Evolutionary conservation across 1,140 invertebrate genomes (phyloP).

Genomic region (Planococcus citri): DNA sequence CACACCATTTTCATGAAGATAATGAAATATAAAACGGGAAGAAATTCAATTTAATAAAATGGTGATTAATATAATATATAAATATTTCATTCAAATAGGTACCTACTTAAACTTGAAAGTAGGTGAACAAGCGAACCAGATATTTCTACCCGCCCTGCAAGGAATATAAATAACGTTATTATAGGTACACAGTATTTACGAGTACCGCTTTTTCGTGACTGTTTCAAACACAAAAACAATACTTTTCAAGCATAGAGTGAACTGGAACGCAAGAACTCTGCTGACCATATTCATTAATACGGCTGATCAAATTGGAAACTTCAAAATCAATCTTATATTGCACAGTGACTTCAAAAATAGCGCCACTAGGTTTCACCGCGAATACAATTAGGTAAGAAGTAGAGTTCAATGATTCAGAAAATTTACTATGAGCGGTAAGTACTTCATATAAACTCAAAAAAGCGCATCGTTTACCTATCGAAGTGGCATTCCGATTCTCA

Average conservation of each 20-base stretch:
- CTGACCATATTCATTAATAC: conserved; percentile 67
- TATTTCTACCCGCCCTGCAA: too few relatives aligned
- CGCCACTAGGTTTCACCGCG: conserved; percentile 44
- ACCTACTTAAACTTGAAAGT: too few relatives aligned
- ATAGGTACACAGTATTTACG: too few relatives aligned
- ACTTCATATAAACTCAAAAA: conserved; percentile 29
- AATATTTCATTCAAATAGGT: too few relatives aligned
- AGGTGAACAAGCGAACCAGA: too few relatives aligned
- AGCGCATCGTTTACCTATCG: conserved; percentile 37
- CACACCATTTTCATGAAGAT: too few relatives aligned
- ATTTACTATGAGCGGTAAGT: neutral
- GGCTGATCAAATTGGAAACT: conserved; percentile 52
- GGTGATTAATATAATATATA: too few relatives aligned
- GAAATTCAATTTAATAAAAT: too few relatives aligned
- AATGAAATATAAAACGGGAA: too few relatives aligned
- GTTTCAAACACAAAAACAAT: conserved; percentile 75
- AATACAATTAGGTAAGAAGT: conserved; percentile 25
- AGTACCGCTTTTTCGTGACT: too few relatives aligned
- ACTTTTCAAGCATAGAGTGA: conserved; percentile 58
- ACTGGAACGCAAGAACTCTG: conserved; percentile 59
- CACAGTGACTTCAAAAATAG: conserved; percentile 62
- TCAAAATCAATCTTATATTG: conserved; percentile 29
- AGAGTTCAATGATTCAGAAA: neutral
- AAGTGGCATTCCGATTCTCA: conserved; percentile 31
- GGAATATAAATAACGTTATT: too few relatives aligned